phyloP scores from a whole-genome alignment of 2,888 invertebrate genomes.

The Heliothis peltigera region DNA sequence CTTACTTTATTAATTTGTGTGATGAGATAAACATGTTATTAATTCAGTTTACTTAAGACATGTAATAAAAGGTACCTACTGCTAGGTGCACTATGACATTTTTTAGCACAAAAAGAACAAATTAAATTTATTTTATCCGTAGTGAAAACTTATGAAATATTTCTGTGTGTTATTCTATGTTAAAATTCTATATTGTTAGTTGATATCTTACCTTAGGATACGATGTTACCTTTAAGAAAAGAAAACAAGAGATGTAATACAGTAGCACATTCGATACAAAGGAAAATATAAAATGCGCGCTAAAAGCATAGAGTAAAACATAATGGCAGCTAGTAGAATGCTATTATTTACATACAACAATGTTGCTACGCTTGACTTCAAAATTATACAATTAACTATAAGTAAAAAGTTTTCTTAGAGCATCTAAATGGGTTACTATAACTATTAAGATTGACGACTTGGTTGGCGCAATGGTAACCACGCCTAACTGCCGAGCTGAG shows the following conservation, averaged over 20 bases:
- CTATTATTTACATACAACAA: slow-evolving; percentile 13
- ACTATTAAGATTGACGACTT: too few species aligned
- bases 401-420: neutral
- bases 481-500: too few species aligned
- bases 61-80: too few species aligned
- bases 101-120: neutral
- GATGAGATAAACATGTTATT: too few species aligned
- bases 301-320: slow-evolving; percentile 13
- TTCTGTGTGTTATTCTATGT: neutral
- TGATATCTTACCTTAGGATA: slow-evolving; percentile 51
- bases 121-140: neutral
- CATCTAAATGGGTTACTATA: neutral
- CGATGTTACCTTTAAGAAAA: slow-evolving; percentile 61
- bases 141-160: neutral
- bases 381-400: neutral
- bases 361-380: neutral
- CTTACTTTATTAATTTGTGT: too few species aligned
- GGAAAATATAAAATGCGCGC: slow-evolving; percentile 10
- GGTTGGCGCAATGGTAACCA: too few species aligned
- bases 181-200: slow-evolving; percentile 29
- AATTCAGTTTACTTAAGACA: too few species aligned
- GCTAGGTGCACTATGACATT: too few species aligned
- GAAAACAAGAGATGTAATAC: slow-evolving; percentile 47
- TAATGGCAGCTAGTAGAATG: slow-evolving; percentile 2
- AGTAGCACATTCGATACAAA: slow-evolving; percentile 38